Evolutionary conservation across 2,888 invertebrate genomes (phyloP).

Genomic region (Cantharis flavilabris): DNA sequence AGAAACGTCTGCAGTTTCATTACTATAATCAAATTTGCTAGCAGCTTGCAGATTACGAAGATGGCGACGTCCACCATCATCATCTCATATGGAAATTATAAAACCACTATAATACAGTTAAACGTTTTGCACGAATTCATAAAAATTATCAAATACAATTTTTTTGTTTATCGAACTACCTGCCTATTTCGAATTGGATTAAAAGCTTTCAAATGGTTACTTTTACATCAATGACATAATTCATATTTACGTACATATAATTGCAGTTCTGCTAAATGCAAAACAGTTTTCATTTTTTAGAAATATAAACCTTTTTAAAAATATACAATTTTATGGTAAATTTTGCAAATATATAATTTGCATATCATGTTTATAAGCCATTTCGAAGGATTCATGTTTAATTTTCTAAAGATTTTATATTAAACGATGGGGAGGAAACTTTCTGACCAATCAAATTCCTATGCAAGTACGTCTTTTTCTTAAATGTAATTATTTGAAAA

Average conservation of each 20-base stretch:
- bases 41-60: conserved; percentile 44
- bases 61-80: conserved; percentile 44
- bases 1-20: conserved; percentile 42
- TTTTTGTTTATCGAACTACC: conserved; percentile 25
- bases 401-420: conserved; percentile 27
- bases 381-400: conserved; percentile 28
- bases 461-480: background rate
- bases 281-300: background rate
- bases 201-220: conserved; percentile 41
- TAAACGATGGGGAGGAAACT: conserved; percentile 35
- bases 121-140: conserved; percentile 53
- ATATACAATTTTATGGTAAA: conserved; percentile 3
- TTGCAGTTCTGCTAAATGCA: background rate
- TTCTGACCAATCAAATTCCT: conserved; percentile 29
- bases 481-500: background rate
- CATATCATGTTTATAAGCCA: conserved; percentile 36
- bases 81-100: conserved; percentile 53
- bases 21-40: conserved; percentile 50
- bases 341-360: conserved; percentile 33
- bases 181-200: conserved; percentile 52
- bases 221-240: background rate
- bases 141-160: conserved; percentile 50
- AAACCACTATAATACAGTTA: conserved; percentile 53
- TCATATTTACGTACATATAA: background rate
- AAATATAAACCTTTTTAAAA: background rate